phyloP scores from a whole-genome alignment of 53 echinoderm and acorn worm species.

The Temnopleurus reevesii region DNA sequence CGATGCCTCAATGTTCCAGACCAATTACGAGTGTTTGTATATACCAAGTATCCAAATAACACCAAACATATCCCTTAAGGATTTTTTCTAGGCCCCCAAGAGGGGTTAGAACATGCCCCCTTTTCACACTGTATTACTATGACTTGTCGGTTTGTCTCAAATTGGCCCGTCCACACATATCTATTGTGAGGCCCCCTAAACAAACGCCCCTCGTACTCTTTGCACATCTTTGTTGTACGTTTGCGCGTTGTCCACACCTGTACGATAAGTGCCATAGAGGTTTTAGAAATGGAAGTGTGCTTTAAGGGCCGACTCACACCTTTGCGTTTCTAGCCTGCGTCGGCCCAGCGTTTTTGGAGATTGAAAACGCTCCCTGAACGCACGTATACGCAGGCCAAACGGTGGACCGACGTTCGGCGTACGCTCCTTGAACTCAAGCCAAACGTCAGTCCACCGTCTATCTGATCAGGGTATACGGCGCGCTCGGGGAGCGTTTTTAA shows the following conservation, averaged over 20 bases:
- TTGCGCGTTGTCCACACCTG: background rate
- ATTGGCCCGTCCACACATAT: conserved; percentile 24
- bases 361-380: no score
- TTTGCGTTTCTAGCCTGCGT: no score
- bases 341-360: no score
- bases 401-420: no score
- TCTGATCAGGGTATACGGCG: no score
- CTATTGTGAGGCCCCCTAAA: conserved; percentile 16
- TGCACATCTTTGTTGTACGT: conserved; percentile 28
- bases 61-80: background rate
- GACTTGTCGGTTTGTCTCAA: conserved; percentile 59
- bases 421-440: no score
- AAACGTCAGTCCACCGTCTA: no score
- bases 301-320: no score
- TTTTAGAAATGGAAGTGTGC: background rate
- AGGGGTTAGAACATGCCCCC: conserved; percentile 6
- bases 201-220: conserved; percentile 27
- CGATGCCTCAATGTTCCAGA: background rate
- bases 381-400: no score
- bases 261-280: conserved; percentile 36
- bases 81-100: background rate
- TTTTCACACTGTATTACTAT: conserved; percentile 63
- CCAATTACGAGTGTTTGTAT: conserved; percentile 19
- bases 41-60: background rate
- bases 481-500: no score